A percentile compares a stretch with the other conserved stretches of the same genome.
phyloP scores from a whole-genome alignment of 2,113 vertebrate species.

The Salvelinus sp. region DNA sequence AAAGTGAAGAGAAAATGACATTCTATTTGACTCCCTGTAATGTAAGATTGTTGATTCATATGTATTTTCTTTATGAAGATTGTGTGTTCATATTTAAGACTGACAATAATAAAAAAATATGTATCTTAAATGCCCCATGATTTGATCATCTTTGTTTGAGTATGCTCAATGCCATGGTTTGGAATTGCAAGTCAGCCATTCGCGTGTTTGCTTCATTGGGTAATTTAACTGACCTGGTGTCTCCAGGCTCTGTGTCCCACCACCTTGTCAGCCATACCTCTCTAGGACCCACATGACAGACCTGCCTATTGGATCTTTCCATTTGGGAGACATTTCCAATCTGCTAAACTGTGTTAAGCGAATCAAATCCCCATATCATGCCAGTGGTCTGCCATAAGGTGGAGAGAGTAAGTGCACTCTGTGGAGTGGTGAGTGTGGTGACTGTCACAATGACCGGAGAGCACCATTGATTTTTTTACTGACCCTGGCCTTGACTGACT shows the following conservation, averaged over 20 bases:
- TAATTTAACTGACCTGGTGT: background rate
- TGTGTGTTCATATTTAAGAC: slow-evolving; percentile 80
- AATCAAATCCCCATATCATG: background rate
- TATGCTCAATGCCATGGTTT: background rate
- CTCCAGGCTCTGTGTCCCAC: background rate
- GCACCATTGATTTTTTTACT: slow-evolving; percentile 51
- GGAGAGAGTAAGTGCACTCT: background rate
- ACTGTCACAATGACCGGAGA: slow-evolving; percentile 41
- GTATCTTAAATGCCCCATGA: slow-evolving; percentile 58
- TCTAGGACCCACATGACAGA: background rate
- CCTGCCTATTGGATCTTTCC: background rate
- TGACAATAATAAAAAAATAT: slow-evolving; percentile 77
- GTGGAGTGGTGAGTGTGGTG: slow-evolving; percentile 8
- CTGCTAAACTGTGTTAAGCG: background rate
- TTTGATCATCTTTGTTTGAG: slow-evolving; percentile 16
- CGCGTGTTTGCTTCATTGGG: background rate
- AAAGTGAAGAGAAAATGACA: slow-evolving; percentile 31
- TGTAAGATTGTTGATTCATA: slow-evolving; percentile 73
- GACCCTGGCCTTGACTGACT: slow-evolving; percentile 49
- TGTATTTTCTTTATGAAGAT: slow-evolving; percentile 76
- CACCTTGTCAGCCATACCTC: background rate
- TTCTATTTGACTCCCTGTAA: slow-evolving; percentile 58
- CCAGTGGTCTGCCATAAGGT: slow-evolving; percentile 2
- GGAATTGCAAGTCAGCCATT: background rate
- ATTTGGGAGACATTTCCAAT: background rate